Conservation (phyloP, 35 echinoderm and acorn worm genomes). For the Ophioderma brevispina region DNA sequence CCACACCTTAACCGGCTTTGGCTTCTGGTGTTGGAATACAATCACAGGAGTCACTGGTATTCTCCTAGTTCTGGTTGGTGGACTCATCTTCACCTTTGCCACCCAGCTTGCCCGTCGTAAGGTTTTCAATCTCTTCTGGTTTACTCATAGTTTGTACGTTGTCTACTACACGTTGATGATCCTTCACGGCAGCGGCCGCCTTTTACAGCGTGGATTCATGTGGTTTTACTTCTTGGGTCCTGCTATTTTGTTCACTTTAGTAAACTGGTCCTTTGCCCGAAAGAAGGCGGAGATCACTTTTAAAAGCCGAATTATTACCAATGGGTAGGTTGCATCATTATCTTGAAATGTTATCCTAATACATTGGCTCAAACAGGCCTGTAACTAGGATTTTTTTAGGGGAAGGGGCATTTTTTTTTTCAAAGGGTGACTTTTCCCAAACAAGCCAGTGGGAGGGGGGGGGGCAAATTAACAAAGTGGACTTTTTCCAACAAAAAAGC, state of each 20-base stretch:
- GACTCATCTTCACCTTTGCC: slow-evolving; percentile 68
- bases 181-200: slow-evolving; percentile 62
- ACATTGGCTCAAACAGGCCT: no score
- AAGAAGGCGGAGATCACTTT: slow-evolving; percentile 49
- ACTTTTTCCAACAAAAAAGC: no score
- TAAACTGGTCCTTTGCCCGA: slow-evolving; percentile 62
- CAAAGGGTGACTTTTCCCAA: no score
- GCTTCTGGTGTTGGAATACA: slow-evolving; percentile 56
- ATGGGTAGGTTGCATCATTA: slow-evolving; percentile 27
- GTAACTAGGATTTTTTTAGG: no score
- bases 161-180: slow-evolving; percentile 54
- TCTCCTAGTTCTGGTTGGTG: slow-evolving; percentile 43
- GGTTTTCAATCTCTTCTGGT: slow-evolving; percentile 81
- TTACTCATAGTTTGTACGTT: slow-evolving; percentile 71
- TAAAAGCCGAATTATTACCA: slow-evolving; percentile 62
- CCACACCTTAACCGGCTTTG: no score
- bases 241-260: slow-evolving; percentile 59
- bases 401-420: no score
- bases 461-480: no score
- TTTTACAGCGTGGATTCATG: slow-evolving; percentile 51
- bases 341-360: no score
- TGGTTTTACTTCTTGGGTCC: slow-evolving; percentile 58
- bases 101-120: slow-evolving; percentile 60
- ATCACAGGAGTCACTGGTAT: slow-evolving; percentile 64
- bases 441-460: no score